A percentile compares a stretch with the other conserved stretches of the same genome.
phyloP scores from a whole-genome alignment of 2,113 vertebrate species.

The Daubentonia madagascariensis region DNA sequence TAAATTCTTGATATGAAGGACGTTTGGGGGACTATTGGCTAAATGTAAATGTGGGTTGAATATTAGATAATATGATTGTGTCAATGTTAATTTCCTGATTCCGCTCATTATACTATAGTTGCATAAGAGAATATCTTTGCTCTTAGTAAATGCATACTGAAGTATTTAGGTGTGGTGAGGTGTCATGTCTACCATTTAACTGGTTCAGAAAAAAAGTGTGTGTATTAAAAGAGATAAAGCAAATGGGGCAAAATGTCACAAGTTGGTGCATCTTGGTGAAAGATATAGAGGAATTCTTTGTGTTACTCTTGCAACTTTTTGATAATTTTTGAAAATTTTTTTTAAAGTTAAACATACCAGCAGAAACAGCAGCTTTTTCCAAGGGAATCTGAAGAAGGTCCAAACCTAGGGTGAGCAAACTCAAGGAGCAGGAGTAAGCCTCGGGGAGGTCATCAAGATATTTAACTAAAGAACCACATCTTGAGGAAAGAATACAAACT shows the following conservation, averaged over 20 bases:
- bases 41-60: slow-evolving; percentile 2
- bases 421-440: background rate
- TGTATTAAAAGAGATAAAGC: background rate
- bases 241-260: background rate
- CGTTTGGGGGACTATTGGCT: background rate
- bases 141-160: background rate
- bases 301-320: background rate
- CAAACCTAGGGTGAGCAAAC: background rate
- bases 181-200: background rate
- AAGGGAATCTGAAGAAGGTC: background rate
- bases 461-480: background rate
- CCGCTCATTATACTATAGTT: background rate
- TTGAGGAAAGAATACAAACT: background rate
- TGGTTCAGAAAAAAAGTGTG: background rate
- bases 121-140: slow-evolving; percentile 11
- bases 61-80: background rate
- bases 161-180: background rate
- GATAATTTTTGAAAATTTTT: background rate
- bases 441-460: background rate
- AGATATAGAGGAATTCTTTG: background rate
- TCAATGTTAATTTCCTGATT: background rate
- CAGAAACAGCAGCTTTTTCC: slow-evolving; percentile 21
- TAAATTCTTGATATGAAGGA: background rate
- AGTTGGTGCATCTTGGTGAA: background rate
- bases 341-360: background rate